These are phyloP conservation scores for Agonum fuliginosum DNA, from an alignment of 2,888 invertebrate species.

Conservation along the genomic window DNA sequence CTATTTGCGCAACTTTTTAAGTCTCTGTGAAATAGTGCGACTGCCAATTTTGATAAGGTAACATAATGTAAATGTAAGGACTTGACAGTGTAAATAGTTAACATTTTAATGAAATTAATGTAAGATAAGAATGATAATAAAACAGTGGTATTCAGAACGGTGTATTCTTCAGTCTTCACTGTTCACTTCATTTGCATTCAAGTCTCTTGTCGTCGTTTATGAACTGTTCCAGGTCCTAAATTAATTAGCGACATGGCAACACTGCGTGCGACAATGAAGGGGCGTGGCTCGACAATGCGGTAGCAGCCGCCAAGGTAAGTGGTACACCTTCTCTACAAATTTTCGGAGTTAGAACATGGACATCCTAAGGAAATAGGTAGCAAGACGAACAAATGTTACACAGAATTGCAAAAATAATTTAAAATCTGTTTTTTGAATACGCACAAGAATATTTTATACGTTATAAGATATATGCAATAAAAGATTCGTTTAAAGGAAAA, in stretches of 20 bases:
- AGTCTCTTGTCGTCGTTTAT: conserved; percentile 30
- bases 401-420: too few relatives aligned
- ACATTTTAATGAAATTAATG: conserved; percentile 55
- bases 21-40: conserved; percentile 22
- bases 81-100: conserved; percentile 54
- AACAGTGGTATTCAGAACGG: conserved; percentile 51
- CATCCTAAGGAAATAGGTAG: too few relatives aligned
- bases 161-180: too few relatives aligned
- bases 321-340: neutral
- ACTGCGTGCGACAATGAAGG: conserved; percentile 51
- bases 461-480: too few relatives aligned
- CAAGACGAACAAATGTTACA: too few relatives aligned
- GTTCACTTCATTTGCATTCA: conserved; percentile 42
- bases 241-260: conserved; percentile 49
- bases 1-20: too few relatives aligned
- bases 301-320: conserved; percentile 31
- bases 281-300: conserved; percentile 18
- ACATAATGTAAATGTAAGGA: conserved; percentile 27
- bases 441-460: too few relatives aligned
- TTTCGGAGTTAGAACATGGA: neutral
- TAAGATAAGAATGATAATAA: conserved; percentile 58
- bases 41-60: conserved; percentile 48
- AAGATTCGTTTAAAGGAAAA: too few relatives aligned
- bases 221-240: conserved; percentile 53
- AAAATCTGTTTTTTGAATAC: too few relatives aligned